Conservation (phyloP, 2,113 vertebrate species). For the Holacanthus passer region DNA sequence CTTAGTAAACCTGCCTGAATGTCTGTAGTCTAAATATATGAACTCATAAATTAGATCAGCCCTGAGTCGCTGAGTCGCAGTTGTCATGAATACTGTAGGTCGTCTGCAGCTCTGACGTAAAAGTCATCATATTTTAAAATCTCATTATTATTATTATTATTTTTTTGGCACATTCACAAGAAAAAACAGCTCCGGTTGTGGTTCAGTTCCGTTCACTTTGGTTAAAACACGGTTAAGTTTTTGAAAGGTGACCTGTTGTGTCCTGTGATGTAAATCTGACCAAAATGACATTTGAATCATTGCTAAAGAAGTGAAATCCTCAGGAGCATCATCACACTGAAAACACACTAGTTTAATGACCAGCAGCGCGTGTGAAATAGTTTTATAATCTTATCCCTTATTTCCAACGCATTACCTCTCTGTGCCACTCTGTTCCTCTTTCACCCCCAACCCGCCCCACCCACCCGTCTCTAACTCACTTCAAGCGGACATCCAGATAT, state of each 20-base stretch:
- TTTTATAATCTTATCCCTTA: background rate
- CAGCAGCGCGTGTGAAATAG: background rate
- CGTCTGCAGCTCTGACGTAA: background rate
- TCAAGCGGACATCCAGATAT: slow-evolving; percentile 58
- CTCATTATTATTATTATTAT: too few species aligned
- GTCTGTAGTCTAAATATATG: too few species aligned
- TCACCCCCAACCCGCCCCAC: background rate
- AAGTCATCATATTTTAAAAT: too few species aligned
- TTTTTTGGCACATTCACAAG: background rate
- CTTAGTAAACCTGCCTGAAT: background rate
- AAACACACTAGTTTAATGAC: background rate
- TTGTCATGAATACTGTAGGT: background rate
- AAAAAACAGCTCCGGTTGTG: background rate
- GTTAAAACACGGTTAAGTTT: background rate
- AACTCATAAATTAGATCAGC: background rate
- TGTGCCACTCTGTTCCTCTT: slow-evolving; percentile 21
- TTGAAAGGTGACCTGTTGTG: background rate
- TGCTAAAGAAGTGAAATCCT: slow-evolving; percentile 2
- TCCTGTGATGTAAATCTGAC: background rate
- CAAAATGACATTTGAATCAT: slow-evolving; percentile 25
- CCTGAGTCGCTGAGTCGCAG: too few species aligned
- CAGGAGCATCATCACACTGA: background rate
- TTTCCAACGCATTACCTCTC: background rate
- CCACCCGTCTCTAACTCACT: slow-evolving; percentile 31
- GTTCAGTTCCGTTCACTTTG: background rate